These are phyloP conservation scores for Orthonyx spaldingii DNA, from an alignment of 2,113 vertebrate genomes.

Conservation along the genomic window DNA sequence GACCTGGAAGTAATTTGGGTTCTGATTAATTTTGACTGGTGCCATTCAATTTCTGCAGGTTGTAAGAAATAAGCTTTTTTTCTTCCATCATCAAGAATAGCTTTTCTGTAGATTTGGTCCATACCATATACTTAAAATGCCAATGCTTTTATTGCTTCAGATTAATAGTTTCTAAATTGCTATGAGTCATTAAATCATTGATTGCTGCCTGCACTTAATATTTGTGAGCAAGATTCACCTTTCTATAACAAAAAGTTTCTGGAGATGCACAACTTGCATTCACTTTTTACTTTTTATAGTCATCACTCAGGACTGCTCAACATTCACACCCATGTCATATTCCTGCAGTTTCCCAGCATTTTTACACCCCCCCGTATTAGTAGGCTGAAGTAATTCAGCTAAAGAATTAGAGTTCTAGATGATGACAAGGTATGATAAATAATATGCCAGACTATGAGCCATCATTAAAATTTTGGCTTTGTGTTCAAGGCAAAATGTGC, in stretches of 20 bases:
- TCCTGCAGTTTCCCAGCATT: neutral
- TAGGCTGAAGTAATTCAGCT: neutral
- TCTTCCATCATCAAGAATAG: neutral
- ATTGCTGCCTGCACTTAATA: neutral
- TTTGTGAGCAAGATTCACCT: neutral
- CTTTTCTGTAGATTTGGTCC: neutral
- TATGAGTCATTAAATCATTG: neutral
- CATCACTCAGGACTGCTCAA: neutral
- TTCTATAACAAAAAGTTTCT: neutral
- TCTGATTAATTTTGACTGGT: neutral
- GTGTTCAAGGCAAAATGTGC: neutral
- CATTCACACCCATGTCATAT: neutral
- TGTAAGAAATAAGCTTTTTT: neutral
- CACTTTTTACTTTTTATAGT: neutral
- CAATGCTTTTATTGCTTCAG: neutral
- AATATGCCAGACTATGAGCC: neutral
- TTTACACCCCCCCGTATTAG: neutral
- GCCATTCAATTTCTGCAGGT: neutral
- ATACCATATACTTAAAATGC: neutral
- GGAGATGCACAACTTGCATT: neutral
- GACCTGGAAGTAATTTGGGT: neutral
- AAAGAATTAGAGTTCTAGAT: neutral
- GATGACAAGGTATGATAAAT: neutral
- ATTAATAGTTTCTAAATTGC: neutral
- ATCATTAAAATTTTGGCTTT: neutral